These are phyloP conservation scores for Ochropleura plecta DNA, from an alignment of 2,888 invertebrate genomes.

Conservation along the genomic window DNA sequence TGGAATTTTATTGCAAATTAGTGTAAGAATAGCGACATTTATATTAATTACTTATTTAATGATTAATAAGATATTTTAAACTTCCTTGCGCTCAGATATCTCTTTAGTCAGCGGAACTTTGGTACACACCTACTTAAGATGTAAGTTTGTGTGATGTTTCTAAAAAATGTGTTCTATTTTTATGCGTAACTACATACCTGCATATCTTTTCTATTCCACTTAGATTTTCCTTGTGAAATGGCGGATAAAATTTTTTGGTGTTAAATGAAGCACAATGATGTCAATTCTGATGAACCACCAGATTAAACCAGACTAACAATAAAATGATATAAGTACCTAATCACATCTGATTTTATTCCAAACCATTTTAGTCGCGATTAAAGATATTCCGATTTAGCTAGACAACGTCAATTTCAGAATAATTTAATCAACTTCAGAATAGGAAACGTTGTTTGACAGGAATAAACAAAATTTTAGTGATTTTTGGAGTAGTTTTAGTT, in stretches of 20 bases:
- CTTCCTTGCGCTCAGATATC: background rate
- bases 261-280: background rate
- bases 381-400: too few relatives aligned
- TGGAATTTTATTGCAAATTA: conserved; percentile 48
- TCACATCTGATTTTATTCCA: too few relatives aligned
- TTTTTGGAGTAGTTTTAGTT: too few relatives aligned
- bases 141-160: background rate
- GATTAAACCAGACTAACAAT: too few relatives aligned
- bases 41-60: conserved; percentile 21
- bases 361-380: too few relatives aligned
- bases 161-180: background rate
- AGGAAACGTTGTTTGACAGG: too few relatives aligned
- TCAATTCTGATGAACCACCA: too few relatives aligned
- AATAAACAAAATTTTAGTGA: too few relatives aligned
- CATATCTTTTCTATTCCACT: background rate
- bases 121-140: background rate
- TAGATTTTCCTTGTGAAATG: background rate
- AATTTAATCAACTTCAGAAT: too few relatives aligned
- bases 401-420: too few relatives aligned
- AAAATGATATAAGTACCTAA: too few relatives aligned
- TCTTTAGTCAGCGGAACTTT: background rate
- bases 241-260: background rate
- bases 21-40: conserved; percentile 41
- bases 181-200: background rate
- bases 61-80: conserved; percentile 12